Evolutionary conservation across 2,888 invertebrate genomes (phyloP).

Genomic region (Cheilosia scutellata): DNA sequence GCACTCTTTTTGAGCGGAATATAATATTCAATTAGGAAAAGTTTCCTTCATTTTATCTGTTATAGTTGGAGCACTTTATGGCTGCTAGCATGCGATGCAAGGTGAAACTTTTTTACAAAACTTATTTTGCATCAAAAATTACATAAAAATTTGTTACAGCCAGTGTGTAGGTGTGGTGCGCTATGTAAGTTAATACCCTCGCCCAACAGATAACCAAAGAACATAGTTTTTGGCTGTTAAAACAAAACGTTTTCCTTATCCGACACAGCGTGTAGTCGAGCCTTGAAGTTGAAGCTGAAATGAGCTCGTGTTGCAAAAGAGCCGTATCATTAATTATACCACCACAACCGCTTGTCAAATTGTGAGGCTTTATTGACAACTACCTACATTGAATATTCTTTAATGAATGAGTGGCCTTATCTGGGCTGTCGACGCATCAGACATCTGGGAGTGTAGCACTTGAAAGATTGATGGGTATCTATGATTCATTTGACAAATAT

Average conservation of each 20-base stretch:
- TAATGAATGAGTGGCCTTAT: conserved; percentile 11
- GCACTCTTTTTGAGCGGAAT: conserved; percentile 63
- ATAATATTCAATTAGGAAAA: conserved; percentile 75
- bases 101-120: conserved; percentile 38
- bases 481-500: conserved; percentile 8
- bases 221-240: conserved; percentile 46
- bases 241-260: conserved; percentile 23
- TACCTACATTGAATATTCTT: conserved; percentile 21
- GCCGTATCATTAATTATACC: neutral
- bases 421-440: neutral
- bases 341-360: neutral
- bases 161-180: conserved; percentile 33
- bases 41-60: conserved; percentile 69
- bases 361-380: conserved; percentile 34
- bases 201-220: conserved; percentile 29
- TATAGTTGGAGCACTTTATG: conserved; percentile 38
- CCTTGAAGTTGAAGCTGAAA: neutral
- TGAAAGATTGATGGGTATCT: conserved; percentile 8
- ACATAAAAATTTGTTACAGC: conserved; percentile 5
- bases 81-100: conserved; percentile 31
- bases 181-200: conserved; percentile 28
- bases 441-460: neutral
- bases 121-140: neutral
- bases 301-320: neutral
- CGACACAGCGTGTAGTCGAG: neutral